Base-by-base conservation (phyloP, 23 tunicate species). In the Aplidium turbinatum region DNA sequence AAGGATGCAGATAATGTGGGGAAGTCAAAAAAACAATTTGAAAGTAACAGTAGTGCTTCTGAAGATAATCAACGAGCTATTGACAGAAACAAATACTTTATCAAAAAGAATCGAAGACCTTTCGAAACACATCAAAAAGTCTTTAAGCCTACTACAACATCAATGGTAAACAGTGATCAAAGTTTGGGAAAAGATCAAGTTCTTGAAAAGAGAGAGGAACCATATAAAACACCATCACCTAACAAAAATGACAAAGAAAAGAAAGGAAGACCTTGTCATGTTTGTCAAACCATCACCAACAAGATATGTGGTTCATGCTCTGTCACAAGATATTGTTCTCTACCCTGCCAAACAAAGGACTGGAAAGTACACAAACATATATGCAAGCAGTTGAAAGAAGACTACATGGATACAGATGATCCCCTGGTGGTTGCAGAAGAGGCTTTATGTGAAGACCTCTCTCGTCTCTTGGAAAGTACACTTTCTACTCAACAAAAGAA, bases 361-460 rank as follows among this genome's bases (percentile, higher is more conserved):
- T 85, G 92, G 92, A 47, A 31, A 46, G 73, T 16, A 2, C 92
- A 85, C 64, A 85, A 85, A 42, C 63, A 33, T 24, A 63, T 5
- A 3, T 85, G 92, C 36, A 70, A 70, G 24, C 19, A 47, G 58
- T 11, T 70, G 22, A 47, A 23, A 30, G 19, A 21, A 5, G 35
- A 31, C 16, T 58, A 70, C 13, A 11, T 4, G 3, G 38, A 29
- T 6, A 23, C 58, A 22, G 72, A 66, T 66, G 72, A 66, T 5
- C 51, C 52, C 26, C 20, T 66, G 51, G 5, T 35, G 16, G 25
- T 38, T 47, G 36, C 47, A 5, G 76, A 70, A 22, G 76, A 70
- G 3, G 58, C 58, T 16, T 26, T 70, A 4, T 78, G 70, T 9
- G 31, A 78, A n/a, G 34, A 27, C 4, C 33, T 78, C 11, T 68